phyloP scores from a whole-genome alignment of 2,113 vertebrate genomes.

The Nothocercus nigrocapillus region DNA sequence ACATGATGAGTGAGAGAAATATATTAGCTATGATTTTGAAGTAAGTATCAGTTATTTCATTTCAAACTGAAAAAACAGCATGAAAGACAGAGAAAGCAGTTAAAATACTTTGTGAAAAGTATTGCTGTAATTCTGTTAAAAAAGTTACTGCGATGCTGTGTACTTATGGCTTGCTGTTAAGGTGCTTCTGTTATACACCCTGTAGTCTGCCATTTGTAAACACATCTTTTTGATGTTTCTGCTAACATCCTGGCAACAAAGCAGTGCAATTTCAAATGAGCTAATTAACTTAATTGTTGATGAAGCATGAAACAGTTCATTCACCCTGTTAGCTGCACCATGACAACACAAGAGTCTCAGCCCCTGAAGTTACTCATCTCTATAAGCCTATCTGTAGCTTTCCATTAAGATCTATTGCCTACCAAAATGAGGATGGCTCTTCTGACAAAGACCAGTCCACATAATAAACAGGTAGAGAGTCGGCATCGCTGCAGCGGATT shows the following conservation, averaged over 20 bases:
- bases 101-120: slow-evolving; percentile 40
- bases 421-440: slow-evolving; percentile 8
- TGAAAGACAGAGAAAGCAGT: slow-evolving; percentile 5
- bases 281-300: slow-evolving; percentile 99
- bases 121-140: slow-evolving; percentile 42
- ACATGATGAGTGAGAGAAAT: background rate
- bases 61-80: slow-evolving; percentile 36
- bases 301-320: slow-evolving; percentile 99
- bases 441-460: slow-evolving; percentile 53
- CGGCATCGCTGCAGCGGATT: background rate
- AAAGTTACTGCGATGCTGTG: slow-evolving; percentile 62
- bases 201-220: slow-evolving; percentile 92
- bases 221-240: slow-evolving; percentile 97
- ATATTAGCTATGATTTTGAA: background rate
- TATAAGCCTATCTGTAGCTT: slow-evolving; percentile 87
- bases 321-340: slow-evolving; percentile 95
- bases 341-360: slow-evolving; percentile 95
- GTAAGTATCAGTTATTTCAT: slow-evolving; percentile 9
- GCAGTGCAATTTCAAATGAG: slow-evolving; percentile 99
- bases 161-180: slow-evolving; percentile 77
- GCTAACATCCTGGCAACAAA: slow-evolving; percentile 98
- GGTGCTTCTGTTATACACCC: slow-evolving; percentile 86
- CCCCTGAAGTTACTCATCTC: slow-evolving; percentile 91
- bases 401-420: slow-evolving; percentile 78
- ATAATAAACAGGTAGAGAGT: background rate